phyloP scores from a whole-genome alignment of 2,113 vertebrate genomes.

The Sigmodon hispidus region DNA sequence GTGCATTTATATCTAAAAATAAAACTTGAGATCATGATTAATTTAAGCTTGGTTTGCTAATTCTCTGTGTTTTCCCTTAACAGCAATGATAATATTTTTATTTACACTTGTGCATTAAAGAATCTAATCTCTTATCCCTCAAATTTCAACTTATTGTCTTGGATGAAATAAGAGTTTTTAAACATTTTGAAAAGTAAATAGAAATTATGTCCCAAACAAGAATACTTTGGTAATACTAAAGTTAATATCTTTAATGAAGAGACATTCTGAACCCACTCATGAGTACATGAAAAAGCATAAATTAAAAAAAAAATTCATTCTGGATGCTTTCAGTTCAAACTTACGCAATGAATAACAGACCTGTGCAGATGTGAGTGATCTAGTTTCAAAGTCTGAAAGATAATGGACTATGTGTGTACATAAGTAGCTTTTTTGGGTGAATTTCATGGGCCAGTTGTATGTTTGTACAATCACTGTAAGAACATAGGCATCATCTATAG shows the following conservation, averaged over 20 bases:
- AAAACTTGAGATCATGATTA: constrained; percentile 1
- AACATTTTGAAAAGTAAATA: not conserved
- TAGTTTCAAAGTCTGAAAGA: not conserved
- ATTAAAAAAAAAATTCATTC: not conserved
- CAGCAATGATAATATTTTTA: not conserved
- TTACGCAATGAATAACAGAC: too few relatives aligned
- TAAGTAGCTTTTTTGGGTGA: not conserved
- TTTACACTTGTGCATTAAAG: constrained; percentile 12
- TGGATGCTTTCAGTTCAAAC: not conserved
- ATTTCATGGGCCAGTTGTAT: not conserved
- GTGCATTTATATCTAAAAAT: not conserved
- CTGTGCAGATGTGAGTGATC: not conserved
- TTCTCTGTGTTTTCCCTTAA: constrained; percentile 31
- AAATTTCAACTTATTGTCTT: not conserved
- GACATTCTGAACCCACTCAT: not conserved
- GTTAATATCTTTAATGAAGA: too few relatives aligned
- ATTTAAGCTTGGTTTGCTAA: constrained; percentile 27
- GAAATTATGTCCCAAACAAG: not conserved
- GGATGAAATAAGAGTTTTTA: not conserved
- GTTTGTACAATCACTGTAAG: not conserved
- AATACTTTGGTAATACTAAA: not conserved
- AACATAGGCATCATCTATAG: not conserved
- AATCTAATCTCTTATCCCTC: not conserved
- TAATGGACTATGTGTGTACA: not conserved
- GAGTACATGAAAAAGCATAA: not conserved